These are phyloP conservation scores for Seira musarum DNA, from an alignment of 2,888 invertebrate genomes.

Conservation along the genomic window DNA sequence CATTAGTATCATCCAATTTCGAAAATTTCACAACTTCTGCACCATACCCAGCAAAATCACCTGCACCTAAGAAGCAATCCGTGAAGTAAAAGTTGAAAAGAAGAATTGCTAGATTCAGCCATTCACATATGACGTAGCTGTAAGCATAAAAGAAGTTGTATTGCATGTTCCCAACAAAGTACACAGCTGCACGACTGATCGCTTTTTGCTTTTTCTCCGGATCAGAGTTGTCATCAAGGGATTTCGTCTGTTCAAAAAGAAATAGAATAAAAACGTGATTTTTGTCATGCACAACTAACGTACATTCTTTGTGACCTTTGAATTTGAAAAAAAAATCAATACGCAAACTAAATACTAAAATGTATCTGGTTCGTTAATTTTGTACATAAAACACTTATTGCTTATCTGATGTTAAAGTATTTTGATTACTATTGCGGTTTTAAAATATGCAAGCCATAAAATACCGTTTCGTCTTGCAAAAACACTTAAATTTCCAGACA, in stretches of 20 bases:
- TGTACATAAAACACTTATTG: constrained; percentile 3
- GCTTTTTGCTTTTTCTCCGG: constrained; percentile 41
- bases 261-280: constrained; percentile 4
- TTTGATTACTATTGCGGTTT: too few relatives aligned
- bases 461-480: too few relatives aligned
- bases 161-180: constrained; percentile 61
- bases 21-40: constrained; percentile 69
- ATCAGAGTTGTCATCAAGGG: constrained; percentile 34
- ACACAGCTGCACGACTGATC: constrained; percentile 59
- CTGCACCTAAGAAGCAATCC: constrained; percentile 69
- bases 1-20: constrained; percentile 63
- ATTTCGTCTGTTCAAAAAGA: constrained; percentile 26
- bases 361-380: too few relatives aligned
- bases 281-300: neutral
- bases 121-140: constrained; percentile 68
- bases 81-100: constrained; percentile 71
- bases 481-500: too few relatives aligned
- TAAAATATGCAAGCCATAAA: too few relatives aligned
- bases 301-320: neutral
- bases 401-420: too few relatives aligned
- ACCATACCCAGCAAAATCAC: constrained; percentile 70
- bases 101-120: constrained; percentile 70
- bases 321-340: neutral
- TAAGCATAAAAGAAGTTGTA: constrained; percentile 65
- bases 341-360: neutral